Evolutionary conservation across 1,140 invertebrate genomes (phyloP).

Genomic region (Eumeta japonica): DNA sequence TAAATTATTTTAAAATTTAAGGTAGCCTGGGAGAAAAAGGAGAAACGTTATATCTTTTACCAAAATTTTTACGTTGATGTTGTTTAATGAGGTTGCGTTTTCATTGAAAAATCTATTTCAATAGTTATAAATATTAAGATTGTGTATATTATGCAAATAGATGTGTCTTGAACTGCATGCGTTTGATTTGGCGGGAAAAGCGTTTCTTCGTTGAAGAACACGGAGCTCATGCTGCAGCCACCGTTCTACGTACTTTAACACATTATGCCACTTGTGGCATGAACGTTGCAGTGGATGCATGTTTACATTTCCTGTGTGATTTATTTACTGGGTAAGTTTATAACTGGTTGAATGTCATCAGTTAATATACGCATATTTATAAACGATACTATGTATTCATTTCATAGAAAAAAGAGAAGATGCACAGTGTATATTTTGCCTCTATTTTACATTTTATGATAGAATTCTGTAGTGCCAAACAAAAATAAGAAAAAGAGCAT

Average conservation of each 20-base stretch:
- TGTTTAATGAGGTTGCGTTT: no score
- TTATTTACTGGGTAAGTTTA: slow-evolving; percentile 31
- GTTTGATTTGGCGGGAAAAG: slow-evolving; percentile 27
- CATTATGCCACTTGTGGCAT: slow-evolving; percentile 29
- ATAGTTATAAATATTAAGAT: no score
- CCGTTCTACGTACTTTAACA: slow-evolving; percentile 26
- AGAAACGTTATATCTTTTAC: background rate
- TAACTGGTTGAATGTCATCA: no score
- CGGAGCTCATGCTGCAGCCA: slow-evolving; percentile 27
- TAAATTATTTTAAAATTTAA: slow-evolving; percentile 5
- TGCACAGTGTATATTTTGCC: no score
- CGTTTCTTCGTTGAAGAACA: slow-evolving; percentile 39
- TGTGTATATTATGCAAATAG: slow-evolving; percentile 9
- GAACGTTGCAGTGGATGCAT: slow-evolving; percentile 23
- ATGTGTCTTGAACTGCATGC: slow-evolving; percentile 27
- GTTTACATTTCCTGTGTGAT: slow-evolving; percentile 40
- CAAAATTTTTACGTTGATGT: no score
- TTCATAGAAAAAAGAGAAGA: no score
- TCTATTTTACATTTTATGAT: no score
- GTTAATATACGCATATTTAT: no score
- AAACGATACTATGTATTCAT: no score
- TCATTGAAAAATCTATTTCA: no score
- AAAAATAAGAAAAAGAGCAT: no score
- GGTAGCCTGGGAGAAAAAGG: background rate
- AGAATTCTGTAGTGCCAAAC: no score